Evolutionary conservation across 2,888 invertebrate genomes (phyloP).

Genomic region (Lydus trimaculatus): DNA sequence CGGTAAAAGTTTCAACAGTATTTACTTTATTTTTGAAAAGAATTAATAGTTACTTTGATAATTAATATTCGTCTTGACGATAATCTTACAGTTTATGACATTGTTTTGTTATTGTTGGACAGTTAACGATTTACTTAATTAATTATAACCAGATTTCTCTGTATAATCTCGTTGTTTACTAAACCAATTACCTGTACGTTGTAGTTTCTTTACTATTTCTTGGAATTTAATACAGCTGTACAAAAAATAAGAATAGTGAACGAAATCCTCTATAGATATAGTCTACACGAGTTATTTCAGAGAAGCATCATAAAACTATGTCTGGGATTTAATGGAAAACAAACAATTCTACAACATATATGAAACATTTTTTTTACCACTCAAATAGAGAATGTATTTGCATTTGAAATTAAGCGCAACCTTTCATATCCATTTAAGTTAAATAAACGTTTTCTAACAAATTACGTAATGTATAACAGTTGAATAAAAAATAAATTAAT

Average conservation of each 20-base stretch:
- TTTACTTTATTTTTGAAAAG: neutral
- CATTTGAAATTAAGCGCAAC: neutral
- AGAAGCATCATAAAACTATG: too few relatives aligned
- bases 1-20: neutral
- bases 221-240: neutral
- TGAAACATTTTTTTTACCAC: neutral
- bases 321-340: neutral
- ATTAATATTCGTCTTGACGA: neutral
- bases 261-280: too few relatives aligned
- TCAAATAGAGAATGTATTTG: neutral
- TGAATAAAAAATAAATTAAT: too few relatives aligned
- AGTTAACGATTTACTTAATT: conserved; percentile 2
- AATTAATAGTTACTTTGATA: neutral
- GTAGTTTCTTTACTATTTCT: neutral
- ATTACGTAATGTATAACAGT: too few relatives aligned
- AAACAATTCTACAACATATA: neutral
- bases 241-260: neutral
- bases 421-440: too few relatives aligned
- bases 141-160: too few relatives aligned
- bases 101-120: neutral
- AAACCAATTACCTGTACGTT: neutral
- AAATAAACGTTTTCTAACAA: too few relatives aligned
- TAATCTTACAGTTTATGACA: neutral
- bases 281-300: too few relatives aligned
- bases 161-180: neutral